A percentile compares a stretch with the other conserved stretches of the same genome.
These are phyloP conservation scores for Lethrus apterus DNA, from an alignment of 1,140 invertebrate species.

Conservation along the genomic window DNA sequence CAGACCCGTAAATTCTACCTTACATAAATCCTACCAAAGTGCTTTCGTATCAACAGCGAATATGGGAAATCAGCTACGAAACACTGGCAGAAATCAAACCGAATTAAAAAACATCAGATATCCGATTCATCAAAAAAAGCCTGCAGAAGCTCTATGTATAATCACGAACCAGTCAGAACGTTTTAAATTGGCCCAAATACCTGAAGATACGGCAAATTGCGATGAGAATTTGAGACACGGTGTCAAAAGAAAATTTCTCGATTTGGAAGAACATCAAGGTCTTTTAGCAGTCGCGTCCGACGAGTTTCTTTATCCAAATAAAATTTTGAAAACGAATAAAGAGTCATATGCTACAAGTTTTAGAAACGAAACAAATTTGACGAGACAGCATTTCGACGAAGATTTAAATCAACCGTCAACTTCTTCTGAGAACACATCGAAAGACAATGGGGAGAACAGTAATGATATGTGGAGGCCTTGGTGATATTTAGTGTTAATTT, in stretches of 20 bases:
- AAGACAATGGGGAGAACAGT: constrained; percentile 10
- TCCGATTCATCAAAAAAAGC: constrained; percentile 29
- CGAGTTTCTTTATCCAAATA: not conserved
- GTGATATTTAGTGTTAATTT: constrained; percentile 16
- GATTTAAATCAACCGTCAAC: not conserved
- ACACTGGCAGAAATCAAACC: constrained; percentile 11
- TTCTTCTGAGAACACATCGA: not conserved
- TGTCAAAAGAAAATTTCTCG: constrained; percentile 10
- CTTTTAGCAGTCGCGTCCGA: constrained; percentile 7
- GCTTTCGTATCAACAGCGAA: constrained; percentile 5
- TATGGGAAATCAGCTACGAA: not conserved
- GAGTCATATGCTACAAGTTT: not conserved
- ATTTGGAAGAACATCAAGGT: not conserved
- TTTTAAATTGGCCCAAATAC: constrained; percentile 33
- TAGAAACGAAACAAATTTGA: not conserved
- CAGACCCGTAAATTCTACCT: constrained; percentile 22
- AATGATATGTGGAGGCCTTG: constrained; percentile 35
- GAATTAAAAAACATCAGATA: constrained; percentile 32
- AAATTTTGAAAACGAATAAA: not conserved
- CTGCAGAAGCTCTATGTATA: constrained; percentile 33
- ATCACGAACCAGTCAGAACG: constrained; percentile 38
- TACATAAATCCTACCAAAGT: constrained; percentile 2
- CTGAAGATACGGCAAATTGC: constrained; percentile 26
- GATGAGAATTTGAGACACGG: constrained; percentile 31
- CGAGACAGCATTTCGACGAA: not conserved